Evolutionary conservation across 1,140 invertebrate species (phyloP).

Genomic region (Drosophila bocqueti): DNA sequence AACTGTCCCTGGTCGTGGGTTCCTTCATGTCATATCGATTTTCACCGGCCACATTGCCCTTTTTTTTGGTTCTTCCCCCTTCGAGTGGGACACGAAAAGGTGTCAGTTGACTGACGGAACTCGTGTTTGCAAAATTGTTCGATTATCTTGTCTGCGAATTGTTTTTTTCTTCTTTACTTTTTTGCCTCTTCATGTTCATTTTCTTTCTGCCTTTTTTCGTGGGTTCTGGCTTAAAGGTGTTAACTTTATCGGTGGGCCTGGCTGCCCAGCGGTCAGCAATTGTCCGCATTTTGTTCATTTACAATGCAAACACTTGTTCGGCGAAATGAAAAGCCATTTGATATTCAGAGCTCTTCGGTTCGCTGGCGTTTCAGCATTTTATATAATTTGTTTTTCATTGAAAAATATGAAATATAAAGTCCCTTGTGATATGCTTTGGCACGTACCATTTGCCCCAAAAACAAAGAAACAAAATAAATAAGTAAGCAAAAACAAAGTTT

Average conservation of each 20-base stretch:
- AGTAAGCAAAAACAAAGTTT: constrained; percentile 47
- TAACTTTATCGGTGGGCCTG: constrained; percentile 68
- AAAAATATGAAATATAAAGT: constrained; percentile 58
- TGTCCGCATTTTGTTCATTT: constrained; percentile 39
- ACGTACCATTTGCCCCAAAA: constrained; percentile 52
- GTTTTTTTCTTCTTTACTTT: constrained; percentile 14
- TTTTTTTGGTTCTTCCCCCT: constrained; percentile 3
- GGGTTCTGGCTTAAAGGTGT: constrained; percentile 74
- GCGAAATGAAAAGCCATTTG: constrained; percentile 68
- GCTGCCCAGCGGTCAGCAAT: constrained; percentile 36
- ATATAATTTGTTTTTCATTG: constrained; percentile 67
- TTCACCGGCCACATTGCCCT: constrained; percentile 50
- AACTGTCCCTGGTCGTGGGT: constrained; percentile 55
- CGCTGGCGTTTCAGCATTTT: constrained; percentile 47
- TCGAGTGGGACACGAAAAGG: constrained; percentile 70
- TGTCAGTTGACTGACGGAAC: constrained; percentile 75
- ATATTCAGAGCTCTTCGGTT: constrained; percentile 53
- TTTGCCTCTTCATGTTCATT: constrained; percentile 22
- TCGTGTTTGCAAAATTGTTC: constrained; percentile 72
- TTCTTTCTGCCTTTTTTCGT: constrained; percentile 44
- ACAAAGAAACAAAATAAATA: constrained; percentile 28
- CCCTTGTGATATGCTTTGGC: constrained; percentile 44
- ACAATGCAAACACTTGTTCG: constrained; percentile 72
- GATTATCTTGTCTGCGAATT: constrained; percentile 53
- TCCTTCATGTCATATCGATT: constrained; percentile 81